These are phyloP conservation scores for Falco biarmicus DNA, from an alignment of 2,797 vertebrate genomes.

Conservation along the genomic window DNA sequence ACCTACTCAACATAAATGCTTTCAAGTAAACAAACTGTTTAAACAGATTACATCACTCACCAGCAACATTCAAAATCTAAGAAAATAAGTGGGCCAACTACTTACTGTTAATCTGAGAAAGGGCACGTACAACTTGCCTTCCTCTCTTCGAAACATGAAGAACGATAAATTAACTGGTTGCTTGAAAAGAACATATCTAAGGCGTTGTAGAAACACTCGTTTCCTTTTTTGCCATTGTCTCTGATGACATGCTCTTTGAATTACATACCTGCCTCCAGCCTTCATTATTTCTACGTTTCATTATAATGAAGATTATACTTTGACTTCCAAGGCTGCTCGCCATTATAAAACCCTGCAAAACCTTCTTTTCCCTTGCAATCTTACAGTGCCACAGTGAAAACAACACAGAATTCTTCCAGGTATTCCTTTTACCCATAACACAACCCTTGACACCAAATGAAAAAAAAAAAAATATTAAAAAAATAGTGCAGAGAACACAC, in stretches of 20 bases:
- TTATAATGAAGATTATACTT: slow-evolving; percentile 31
- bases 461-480: background rate
- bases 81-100: background rate
- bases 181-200: background rate
- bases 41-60: background rate
- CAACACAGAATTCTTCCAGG: background rate
- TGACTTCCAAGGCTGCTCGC: background rate
- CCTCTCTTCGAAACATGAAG: background rate
- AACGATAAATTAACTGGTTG: background rate
- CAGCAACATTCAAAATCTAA: background rate
- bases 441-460: background rate
- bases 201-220: background rate
- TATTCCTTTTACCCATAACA: background rate
- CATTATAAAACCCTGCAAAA: background rate
- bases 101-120: background rate
- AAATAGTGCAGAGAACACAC: background rate
- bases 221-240: background rate
- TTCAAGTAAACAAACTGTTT: background rate
- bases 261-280: slow-evolving; percentile 14
- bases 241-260: background rate
- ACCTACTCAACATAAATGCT: background rate
- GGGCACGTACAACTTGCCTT: background rate
- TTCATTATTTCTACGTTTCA: slow-evolving; percentile 29
- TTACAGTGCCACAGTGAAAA: background rate
- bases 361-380: background rate